These are phyloP conservation scores for Tribolium castaneum DNA, from an alignment of 1,140 invertebrate species.

Conservation along the genomic window DNA sequence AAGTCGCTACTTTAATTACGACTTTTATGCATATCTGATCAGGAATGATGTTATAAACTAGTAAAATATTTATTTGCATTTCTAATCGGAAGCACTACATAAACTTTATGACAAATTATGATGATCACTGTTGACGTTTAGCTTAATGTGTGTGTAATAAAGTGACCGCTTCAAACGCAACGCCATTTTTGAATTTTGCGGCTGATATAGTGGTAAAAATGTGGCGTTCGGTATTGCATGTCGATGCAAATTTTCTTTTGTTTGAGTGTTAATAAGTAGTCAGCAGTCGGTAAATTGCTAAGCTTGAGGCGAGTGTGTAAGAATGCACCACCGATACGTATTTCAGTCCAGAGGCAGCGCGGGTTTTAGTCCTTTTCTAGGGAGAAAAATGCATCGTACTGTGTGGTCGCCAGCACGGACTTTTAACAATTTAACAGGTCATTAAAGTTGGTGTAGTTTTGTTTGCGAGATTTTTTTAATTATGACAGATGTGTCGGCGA, in stretches of 20 bases:
- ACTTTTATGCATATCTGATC: not conserved
- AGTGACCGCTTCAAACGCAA: not conserved
- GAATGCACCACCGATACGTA: not conserved
- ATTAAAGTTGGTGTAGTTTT: not conserved
- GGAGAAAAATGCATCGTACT: not conserved
- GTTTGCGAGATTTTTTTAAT: not conserved
- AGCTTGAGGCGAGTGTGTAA: conserved; percentile 6
- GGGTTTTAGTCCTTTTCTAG: not conserved
- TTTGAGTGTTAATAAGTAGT: conserved; percentile 23
- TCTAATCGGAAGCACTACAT: not conserved
- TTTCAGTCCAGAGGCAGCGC: not conserved
- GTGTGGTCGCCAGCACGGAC: not conserved
- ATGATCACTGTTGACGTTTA: not conserved
- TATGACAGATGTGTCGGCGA: not conserved
- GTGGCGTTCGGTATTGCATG: not conserved
- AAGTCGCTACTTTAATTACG: not conserved
- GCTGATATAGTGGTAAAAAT: not conserved
- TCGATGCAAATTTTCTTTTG: conserved; percentile 11
- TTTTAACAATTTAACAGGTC: not conserved
- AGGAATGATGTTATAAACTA: not conserved
- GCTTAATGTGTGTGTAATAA: not conserved
- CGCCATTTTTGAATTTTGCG: too few relatives aligned
- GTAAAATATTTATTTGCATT: not conserved
- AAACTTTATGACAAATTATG: not conserved
- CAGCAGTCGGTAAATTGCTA: conserved; percentile 16